Percentiles rank a stretch among this genome's conserved stretches.
Evolutionary conservation across 2,797 vertebrate genomes (phyloP).

Genomic region (Diplodus puntazzo): DNA sequence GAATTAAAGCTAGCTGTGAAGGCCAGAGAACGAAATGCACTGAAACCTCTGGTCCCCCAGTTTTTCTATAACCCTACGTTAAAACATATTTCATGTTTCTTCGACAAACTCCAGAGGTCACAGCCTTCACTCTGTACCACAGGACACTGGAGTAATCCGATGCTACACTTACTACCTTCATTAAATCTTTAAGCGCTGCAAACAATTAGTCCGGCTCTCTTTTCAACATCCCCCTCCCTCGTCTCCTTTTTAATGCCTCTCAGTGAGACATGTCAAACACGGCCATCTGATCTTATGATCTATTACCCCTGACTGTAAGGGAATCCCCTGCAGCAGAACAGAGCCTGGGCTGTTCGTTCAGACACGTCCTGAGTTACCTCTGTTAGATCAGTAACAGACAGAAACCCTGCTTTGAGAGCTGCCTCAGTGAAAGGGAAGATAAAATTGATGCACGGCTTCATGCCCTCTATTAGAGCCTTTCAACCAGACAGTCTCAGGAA

Average conservation of each 20-base stretch:
- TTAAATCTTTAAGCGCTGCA: constrained; percentile 77
- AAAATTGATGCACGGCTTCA: neutral
- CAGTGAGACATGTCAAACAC: constrained; percentile 47
- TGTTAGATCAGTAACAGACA: neutral
- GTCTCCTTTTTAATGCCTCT: constrained; percentile 36
- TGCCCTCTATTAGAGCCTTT: neutral
- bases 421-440: constrained; percentile 3
- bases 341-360: constrained; percentile 48
- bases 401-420: constrained; percentile 9
- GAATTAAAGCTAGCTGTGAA: neutral
- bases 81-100: neutral
- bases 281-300: constrained; percentile 70
- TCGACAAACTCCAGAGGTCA: constrained; percentile 25
- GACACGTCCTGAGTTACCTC: constrained; percentile 29
- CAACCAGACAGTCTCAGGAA: neutral
- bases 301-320: constrained; percentile 54
- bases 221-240: constrained; percentile 46
- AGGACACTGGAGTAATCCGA: constrained; percentile 54
- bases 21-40: neutral
- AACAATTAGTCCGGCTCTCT: constrained; percentile 74
- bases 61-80: neutral
- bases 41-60: neutral
- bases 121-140: constrained; percentile 1
- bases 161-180: constrained; percentile 62
- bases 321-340: constrained; percentile 59